Evolutionary conservation across 2,888 invertebrate species (phyloP), one percentile per base, ranked within the genome.

Genomic region (Nematopogon swammerdamellus): DNA sequence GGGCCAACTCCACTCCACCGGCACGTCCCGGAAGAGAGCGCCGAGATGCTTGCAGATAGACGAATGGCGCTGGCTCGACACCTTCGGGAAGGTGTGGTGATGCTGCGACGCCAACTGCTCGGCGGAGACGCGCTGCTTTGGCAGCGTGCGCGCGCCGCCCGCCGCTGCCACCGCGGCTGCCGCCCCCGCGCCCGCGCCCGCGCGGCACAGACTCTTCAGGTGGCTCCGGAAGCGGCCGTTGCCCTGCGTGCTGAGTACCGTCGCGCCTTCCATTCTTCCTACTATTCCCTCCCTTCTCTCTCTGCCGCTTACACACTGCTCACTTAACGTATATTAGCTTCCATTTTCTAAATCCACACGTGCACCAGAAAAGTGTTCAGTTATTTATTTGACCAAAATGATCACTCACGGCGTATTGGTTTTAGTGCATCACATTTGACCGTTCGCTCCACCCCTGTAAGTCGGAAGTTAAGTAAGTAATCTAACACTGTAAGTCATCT

Each of bases 201-300:
- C 36, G 36, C 36, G 36, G 58, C 77, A 79, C 51, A 79, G 58
- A 70, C 75, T 77, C 63, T 79, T 77, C 58, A 77, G 58, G 59
- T 75, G 77, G 46, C 68, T 67, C 52, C 73, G 63, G 58, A 79
- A 74, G 66, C 74, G 70, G 59, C 65, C 76, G 57, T 70, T 75
- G 58, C 69, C 74, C 51, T 76, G 70, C 60, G 79, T 72, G 65
- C 80, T 75, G 59, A 82, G 60, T 54, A 77, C 69, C 58, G 80
- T 80, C 58, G 80, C 81, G 64, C 81, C 75, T 63, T 82, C 82
- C 82, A 82, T 82, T 57, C 65, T 67, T 48, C 42, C 46, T 50
- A 53, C 50, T 48, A 51, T 42, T 52, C 44, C 45, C 19, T 44
- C 44, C 44, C 44, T n/a, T 25, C 36, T 36, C 36, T 14, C n/a